These are phyloP conservation scores for Cynopterus sphinx DNA, from an alignment of 2,797 vertebrate species.

Conservation along the genomic window DNA sequence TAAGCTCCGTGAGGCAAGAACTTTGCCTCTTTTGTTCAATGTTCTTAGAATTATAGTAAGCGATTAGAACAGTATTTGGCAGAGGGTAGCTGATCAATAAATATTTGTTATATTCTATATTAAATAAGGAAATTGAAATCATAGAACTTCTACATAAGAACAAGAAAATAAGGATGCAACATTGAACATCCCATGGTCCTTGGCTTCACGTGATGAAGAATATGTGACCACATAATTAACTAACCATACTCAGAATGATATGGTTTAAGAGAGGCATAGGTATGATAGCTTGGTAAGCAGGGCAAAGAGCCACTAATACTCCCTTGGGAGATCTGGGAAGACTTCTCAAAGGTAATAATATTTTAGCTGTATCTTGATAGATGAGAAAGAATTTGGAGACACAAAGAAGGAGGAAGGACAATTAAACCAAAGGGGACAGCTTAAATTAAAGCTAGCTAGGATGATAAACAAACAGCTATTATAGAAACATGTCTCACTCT, in stretches of 20 bases:
- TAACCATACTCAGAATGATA: background rate
- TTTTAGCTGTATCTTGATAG: background rate
- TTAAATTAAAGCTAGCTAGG: background rate
- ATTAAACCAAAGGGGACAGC: background rate
- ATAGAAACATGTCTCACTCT: background rate
- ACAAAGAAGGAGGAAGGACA: background rate
- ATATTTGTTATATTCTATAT: background rate
- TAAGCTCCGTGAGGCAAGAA: background rate
- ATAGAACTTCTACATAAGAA: background rate
- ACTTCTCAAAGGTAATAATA: background rate
- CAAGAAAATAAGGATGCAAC: background rate
- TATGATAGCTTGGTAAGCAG: fast-evolving
- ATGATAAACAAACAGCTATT: background rate
- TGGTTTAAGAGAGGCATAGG: background rate
- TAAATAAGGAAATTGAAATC: background rate
- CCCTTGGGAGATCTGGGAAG: background rate
- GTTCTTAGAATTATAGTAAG: background rate
- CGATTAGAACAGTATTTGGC: background rate
- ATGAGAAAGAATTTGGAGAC: background rate
- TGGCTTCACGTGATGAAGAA: background rate
- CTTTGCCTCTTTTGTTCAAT: background rate
- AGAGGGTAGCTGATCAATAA: background rate
- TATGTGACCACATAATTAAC: background rate
- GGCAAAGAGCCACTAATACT: background rate
- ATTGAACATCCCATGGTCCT: background rate